Conservation (phyloP, 2,113 vertebrate species). For the Pterophyllum scalare region DNA sequence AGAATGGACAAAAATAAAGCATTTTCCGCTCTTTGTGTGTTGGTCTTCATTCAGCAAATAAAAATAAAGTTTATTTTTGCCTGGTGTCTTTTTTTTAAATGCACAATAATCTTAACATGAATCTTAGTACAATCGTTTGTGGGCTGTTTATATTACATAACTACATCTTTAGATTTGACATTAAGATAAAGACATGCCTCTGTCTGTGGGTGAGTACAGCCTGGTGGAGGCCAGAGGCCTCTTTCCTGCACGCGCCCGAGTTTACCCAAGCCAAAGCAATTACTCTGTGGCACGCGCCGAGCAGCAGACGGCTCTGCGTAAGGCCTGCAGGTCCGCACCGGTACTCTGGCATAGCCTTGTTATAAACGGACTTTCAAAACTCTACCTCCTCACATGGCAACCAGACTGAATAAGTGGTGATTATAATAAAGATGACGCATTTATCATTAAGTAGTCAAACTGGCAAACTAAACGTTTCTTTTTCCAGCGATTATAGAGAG, state of each 20-base stretch:
- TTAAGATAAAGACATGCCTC: neutral
- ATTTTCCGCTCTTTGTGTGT: conserved; percentile 38
- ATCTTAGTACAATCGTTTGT: neutral
- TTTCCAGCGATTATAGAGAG: neutral
- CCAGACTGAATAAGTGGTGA: neutral
- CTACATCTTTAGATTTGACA: neutral
- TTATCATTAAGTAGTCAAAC: neutral
- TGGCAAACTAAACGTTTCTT: neutral
- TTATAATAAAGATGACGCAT: neutral
- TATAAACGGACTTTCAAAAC: neutral
- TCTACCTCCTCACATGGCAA: neutral
- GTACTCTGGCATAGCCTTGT: neutral
- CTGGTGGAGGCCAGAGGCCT: neutral
- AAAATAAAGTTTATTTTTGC: conserved; percentile 71
- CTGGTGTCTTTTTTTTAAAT: conserved; percentile 56
- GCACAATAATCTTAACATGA: neutral
- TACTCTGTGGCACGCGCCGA: conserved; percentile 59
- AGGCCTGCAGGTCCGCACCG: too few relatives aligned
- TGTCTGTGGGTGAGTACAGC: neutral
- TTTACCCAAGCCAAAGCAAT: conserved; percentile 57
- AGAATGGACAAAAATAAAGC: conserved; percentile 66
- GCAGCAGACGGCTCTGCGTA: conserved; percentile 16
- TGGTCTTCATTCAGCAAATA: conserved; percentile 49
- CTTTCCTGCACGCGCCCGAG: conserved; percentile 48
- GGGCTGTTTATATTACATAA: neutral